These are phyloP conservation scores for Enteromius anoplus DNA, from an alignment of 2,797 vertebrate genomes.

Conservation along the genomic window DNA sequence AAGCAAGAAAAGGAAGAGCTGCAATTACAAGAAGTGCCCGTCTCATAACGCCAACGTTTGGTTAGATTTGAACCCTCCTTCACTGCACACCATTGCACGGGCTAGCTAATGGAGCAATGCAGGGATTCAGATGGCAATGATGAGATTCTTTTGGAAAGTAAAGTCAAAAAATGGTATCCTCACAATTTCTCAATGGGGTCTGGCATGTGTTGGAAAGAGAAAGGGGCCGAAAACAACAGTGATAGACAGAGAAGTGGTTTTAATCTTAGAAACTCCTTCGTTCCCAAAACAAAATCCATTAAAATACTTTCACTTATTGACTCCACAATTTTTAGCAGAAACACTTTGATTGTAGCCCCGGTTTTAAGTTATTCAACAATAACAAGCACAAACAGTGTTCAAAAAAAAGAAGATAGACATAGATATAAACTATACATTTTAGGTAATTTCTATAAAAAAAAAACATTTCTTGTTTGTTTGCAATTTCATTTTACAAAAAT, in stretches of 20 bases:
- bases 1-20: slow-evolving; percentile 9
- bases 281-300: slow-evolving; percentile 5
- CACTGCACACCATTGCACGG: background rate
- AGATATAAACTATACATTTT: too few species aligned
- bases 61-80: background rate
- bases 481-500: background rate
- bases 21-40: slow-evolving; percentile 11
- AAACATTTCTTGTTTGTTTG: background rate
- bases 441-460: too few species aligned
- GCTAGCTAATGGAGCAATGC: background rate
- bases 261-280: background rate
- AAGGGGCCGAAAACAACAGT: background rate
- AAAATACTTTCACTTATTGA: background rate
- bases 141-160: slow-evolving; percentile 2
- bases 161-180: background rate
- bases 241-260: slow-evolving; percentile 1
- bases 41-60: background rate
- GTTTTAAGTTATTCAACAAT: background rate
- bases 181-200: slow-evolving; percentile 16
- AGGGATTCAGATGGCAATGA: background rate
- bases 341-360: background rate
- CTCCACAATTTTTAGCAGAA: background rate
- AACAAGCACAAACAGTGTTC: background rate
- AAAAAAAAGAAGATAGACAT: too few species aligned
- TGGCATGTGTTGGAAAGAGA: background rate